phyloP scores from a whole-genome alignment of 2,888 invertebrate species.

The Drosophila differens region DNA sequence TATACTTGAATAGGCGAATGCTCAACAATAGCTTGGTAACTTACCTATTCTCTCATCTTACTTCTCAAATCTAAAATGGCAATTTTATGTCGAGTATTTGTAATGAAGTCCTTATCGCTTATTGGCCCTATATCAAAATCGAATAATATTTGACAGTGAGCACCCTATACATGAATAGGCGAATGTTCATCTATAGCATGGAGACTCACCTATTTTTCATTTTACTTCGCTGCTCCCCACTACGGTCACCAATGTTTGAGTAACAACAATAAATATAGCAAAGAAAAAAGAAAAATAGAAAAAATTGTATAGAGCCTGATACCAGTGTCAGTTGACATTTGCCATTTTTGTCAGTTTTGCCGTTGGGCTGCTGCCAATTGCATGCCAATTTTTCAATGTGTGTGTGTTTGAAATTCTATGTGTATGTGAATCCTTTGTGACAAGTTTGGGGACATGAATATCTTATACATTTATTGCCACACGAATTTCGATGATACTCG shows the following conservation, averaged over 20 bases:
- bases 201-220: slow-evolving; percentile 46
- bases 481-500: slow-evolving; percentile 16
- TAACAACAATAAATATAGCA: slow-evolving; percentile 17
- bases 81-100: background rate
- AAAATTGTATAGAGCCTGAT: slow-evolving; percentile 52
- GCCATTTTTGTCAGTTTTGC: slow-evolving; percentile 47
- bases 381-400: slow-evolving; percentile 36
- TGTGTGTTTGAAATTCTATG: slow-evolving; percentile 1
- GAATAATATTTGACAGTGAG: background rate
- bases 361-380: slow-evolving; percentile 61
- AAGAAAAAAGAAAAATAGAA: slow-evolving; percentile 14
- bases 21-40: background rate
- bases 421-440: slow-evolving; percentile 9
- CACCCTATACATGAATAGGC: slow-evolving; percentile 46
- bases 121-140: background rate
- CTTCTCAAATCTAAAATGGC: background rate
- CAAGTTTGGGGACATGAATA: slow-evolving; percentile 30
- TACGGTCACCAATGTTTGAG: slow-evolving; percentile 44
- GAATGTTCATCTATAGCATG: slow-evolving; percentile 44
- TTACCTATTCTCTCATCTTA: background rate
- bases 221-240: slow-evolving; percentile 32
- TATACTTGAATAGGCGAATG: background rate
- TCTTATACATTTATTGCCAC: slow-evolving; percentile 19
- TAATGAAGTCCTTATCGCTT: background rate
- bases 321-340: slow-evolving; percentile 65